Conservation (phyloP, 2,113 vertebrate species). For the Brienomyrus brachyistius region DNA sequence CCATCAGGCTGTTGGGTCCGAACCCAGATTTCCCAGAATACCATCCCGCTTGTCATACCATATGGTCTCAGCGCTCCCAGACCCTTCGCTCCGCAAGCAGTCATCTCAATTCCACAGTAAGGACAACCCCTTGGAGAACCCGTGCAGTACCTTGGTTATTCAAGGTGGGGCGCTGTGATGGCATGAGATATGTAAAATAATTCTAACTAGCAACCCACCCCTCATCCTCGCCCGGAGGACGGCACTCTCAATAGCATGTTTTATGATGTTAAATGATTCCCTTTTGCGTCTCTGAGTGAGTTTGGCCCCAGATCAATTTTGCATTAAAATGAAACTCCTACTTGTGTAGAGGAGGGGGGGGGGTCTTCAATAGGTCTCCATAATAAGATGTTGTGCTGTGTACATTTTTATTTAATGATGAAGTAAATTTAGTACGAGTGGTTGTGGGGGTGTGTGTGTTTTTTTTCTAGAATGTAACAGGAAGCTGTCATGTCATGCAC, state of each 20-base stretch:
- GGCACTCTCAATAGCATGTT: not conserved
- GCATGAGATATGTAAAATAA: not conserved
- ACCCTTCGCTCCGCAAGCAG: not conserved
- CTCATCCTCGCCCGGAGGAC: not conserved
- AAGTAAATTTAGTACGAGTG: slow-evolving; percentile 19
- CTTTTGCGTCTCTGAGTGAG: not conserved
- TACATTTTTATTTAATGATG: slow-evolving; percentile 23
- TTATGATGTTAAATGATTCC: slow-evolving; percentile 16
- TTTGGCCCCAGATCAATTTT: slow-evolving; percentile 1
- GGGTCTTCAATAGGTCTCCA: not conserved
- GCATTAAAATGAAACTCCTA: not conserved
- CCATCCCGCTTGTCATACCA: not conserved
- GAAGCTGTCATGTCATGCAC: not conserved
- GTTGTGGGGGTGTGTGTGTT: not conserved
- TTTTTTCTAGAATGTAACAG: not conserved
- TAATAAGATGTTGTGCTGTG: slow-evolving; percentile 26
- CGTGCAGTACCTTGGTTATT: too few relatives aligned
- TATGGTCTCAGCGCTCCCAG: not conserved
- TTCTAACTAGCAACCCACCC: not conserved
- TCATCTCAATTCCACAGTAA: not conserved
- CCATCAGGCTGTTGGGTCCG: not conserved
- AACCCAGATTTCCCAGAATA: not conserved
- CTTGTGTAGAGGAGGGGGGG: not conserved
- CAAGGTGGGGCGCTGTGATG: not conserved
- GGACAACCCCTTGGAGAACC: not conserved